These are phyloP conservation scores for Hoplias malabaricus DNA, from an alignment of 2,113 vertebrate genomes.

Conservation along the genomic window DNA sequence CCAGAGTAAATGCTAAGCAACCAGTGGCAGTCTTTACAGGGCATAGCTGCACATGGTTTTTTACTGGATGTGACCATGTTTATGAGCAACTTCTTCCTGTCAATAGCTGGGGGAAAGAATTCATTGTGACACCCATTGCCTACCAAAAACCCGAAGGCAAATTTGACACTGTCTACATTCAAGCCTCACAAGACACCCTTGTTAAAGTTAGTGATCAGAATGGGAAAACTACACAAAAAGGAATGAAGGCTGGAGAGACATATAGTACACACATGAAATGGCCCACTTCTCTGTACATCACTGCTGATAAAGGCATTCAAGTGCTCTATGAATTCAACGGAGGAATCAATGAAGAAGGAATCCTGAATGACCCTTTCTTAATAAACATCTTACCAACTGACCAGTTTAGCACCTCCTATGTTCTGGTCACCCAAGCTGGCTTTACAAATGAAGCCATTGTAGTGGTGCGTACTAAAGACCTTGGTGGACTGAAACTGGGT, in stretches of 20 bases:
- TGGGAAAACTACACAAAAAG: not conserved
- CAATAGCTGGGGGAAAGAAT: constrained; percentile 61
- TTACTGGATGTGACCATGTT: constrained; percentile 73
- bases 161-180: constrained; percentile 66
- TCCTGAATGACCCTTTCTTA: constrained; percentile 69
- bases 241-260: constrained; percentile 27
- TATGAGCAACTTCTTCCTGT: constrained; percentile 74
- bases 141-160: constrained; percentile 54
- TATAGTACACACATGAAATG: not conserved
- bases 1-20: constrained; percentile 61
- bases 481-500: constrained; percentile 52
- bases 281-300: constrained; percentile 60
- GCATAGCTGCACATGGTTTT: constrained; percentile 71
- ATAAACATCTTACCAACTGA: constrained; percentile 61
- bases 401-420: constrained; percentile 68
- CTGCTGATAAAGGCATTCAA: constrained; percentile 70
- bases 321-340: constrained; percentile 74
- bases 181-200: constrained; percentile 66
- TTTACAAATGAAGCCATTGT: constrained; percentile 67
- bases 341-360: rapidly evolving
- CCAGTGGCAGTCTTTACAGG: constrained; percentile 70
- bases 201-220: constrained; percentile 54
- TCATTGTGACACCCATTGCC: constrained; percentile 63
- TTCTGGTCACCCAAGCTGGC: constrained; percentile 48
- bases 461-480: constrained; percentile 55